Evolutionary conservation across 2,113 vertebrate genomes (phyloP).

Genomic region (Varanus komodoensis): DNA sequence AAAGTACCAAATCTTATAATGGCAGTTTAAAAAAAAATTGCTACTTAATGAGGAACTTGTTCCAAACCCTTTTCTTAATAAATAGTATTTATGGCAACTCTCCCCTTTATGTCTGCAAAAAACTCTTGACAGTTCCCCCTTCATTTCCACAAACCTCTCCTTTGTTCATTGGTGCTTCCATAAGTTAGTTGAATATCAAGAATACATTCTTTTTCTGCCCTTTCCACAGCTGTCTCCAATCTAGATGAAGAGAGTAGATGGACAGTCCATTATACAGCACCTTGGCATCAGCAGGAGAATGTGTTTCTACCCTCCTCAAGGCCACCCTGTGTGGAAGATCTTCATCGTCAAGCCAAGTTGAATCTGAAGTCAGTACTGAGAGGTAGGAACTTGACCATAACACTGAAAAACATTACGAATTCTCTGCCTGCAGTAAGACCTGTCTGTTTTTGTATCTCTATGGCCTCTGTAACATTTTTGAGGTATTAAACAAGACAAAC

Average conservation of each 20-base stretch:
- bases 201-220: constrained; percentile 28
- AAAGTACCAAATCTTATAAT: too few species aligned
- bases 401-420: not conserved
- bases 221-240: constrained; percentile 91
- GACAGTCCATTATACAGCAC: constrained; percentile 95
- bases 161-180: not conserved
- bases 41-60: too few species aligned
- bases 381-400: constrained; percentile 79
- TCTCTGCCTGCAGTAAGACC: not conserved
- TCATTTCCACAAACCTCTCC: not conserved
- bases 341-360: constrained; percentile 95
- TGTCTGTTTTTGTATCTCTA: not conserved
- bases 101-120: not conserved
- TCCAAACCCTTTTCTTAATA: not conserved
- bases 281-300: constrained; percentile 97
- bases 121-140: not conserved
- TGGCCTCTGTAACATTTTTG: not conserved
- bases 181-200: constrained; percentile 17
- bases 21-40: too few species aligned
- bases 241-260: constrained; percentile 97
- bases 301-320: constrained; percentile 91
- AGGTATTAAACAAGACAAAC: not conserved
- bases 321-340: constrained; percentile 92
- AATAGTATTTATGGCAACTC: not conserved
- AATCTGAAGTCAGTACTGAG: constrained; percentile 96